These are phyloP conservation scores for Lapara coniferarum DNA, from an alignment of 2,888 invertebrate genomes.

Conservation along the genomic window DNA sequence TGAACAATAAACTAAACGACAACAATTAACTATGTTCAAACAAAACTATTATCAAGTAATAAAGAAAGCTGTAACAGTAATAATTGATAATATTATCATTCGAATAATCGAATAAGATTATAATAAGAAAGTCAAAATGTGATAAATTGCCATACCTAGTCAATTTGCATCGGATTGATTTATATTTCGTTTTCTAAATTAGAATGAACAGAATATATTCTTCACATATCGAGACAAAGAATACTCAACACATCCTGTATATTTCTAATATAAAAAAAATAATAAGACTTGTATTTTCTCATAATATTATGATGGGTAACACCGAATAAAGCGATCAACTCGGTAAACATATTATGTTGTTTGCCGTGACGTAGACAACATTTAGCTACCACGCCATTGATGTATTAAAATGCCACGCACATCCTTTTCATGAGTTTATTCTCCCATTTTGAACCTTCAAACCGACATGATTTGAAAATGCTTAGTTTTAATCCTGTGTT, in stretches of 20 bases:
- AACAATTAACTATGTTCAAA: background rate
- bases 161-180: too few relatives aligned
- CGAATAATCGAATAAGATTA: too few relatives aligned
- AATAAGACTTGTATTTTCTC: too few relatives aligned
- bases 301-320: background rate
- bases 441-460: background rate
- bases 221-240: too few relatives aligned
- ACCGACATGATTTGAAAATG: background rate
- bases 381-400: constrained; percentile 57
- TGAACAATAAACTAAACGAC: background rate
- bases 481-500: background rate
- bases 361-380: constrained; percentile 45
- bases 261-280: too few relatives aligned
- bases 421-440: constrained; percentile 44
- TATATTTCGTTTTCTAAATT: too few relatives aligned
- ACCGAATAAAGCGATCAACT: constrained; percentile 33
- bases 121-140: too few relatives aligned
- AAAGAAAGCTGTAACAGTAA: background rate
- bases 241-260: too few relatives aligned
- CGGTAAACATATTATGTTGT: constrained; percentile 49
- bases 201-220: too few relatives aligned
- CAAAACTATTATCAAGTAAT: background rate
- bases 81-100: background rate
- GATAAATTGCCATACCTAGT: too few relatives aligned
- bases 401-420: too few relatives aligned